Base-by-base conservation (phyloP, 2,113 vertebrate genomes). In the Cinclus mexicanus region DNA sequence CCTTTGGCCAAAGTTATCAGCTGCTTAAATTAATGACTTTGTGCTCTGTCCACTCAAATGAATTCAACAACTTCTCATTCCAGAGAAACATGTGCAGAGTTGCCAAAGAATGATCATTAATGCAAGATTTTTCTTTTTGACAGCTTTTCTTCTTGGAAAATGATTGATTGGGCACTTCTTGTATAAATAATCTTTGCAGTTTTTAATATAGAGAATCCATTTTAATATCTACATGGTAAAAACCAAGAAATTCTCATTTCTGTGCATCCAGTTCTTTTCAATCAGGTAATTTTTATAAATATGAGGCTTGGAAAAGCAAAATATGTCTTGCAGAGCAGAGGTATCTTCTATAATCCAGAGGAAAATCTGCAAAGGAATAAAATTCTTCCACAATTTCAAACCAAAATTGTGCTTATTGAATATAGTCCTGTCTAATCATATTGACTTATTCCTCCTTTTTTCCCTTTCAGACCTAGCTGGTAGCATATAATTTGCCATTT, bases 401-500 rank as follows among this genome's bases (percentile, higher is more conserved):
- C 57, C 59, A 59, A 42, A 75, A 71, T 8, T 41, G 22, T 64
- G 17, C 49, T 83, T 56, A 52, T 56, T 93, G 52, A 92, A 77
- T 70, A 24, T 10, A 88, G 25, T 28, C 56, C 31, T 92, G 81
- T 86, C 72, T 85, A 90, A 80, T 83, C 59, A 28, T 63, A 77
- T 79, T 92, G 94, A 89, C 55, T 87, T 93, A 91, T 92, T 94
- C 65, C 61, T 74, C 52, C 56, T 61, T 81, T 91, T 81, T 56
- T 23, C 49, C 64, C 17, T 78, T 84, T 92, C 72, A 87, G n/a
- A 61, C 23, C 13, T 63, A 56, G 47, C 68, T 53, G 52, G 50
- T 25, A 81, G 42, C 6, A 3, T 25, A 7, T 49, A 76, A 90
- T 29, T 57, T 79, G 53, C 44, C 61, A 42, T 92, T 95, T 95